Evolutionary conservation across 2,888 invertebrate species (phyloP).

Genomic region (Timema podura): DNA sequence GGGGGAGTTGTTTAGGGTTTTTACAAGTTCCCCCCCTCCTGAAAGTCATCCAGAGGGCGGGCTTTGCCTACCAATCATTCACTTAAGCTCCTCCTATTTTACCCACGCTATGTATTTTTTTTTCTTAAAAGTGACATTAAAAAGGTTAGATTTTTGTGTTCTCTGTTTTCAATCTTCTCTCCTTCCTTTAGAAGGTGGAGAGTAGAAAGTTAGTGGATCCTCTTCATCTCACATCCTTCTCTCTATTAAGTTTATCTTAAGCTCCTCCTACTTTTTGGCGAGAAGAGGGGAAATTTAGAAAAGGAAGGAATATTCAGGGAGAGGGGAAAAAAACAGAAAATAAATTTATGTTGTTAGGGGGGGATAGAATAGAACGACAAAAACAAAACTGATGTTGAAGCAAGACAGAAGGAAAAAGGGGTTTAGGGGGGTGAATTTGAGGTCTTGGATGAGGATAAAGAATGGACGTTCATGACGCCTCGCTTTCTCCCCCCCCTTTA

Average conservation of each 20-base stretch:
- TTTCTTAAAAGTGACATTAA: slow-evolving; percentile 6
- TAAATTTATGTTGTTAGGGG: no score
- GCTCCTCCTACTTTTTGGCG: slow-evolving; percentile 8
- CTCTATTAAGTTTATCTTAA: not conserved
- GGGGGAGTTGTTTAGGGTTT: slow-evolving; percentile 19
- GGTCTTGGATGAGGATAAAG: slow-evolving; percentile 2
- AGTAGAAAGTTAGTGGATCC: not conserved
- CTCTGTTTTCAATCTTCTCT: no score
- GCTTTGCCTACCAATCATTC: slow-evolving; percentile 26
- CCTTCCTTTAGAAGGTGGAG: not conserved
- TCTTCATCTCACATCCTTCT: slow-evolving; percentile 6
- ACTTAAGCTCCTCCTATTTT: slow-evolving; percentile 25
- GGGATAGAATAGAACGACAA: no score
- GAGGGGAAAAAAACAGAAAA: not conserved
- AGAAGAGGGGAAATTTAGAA: not conserved
- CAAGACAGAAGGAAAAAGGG: not conserved
- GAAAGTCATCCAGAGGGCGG: slow-evolving; percentile 15
- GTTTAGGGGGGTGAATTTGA: slow-evolving; percentile 5
- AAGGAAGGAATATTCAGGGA: not conserved
- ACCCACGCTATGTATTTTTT: slow-evolving; percentile 21
- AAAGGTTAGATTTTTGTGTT: no score
- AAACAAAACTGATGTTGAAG: no score
- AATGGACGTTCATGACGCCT: slow-evolving; percentile 14
- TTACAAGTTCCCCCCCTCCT: slow-evolving; percentile 21
- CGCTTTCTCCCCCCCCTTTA: slow-evolving; percentile 12